These are phyloP conservation scores for Calidris pugnax DNA, from an alignment of 2,113 vertebrate genomes.

Conservation along the genomic window DNA sequence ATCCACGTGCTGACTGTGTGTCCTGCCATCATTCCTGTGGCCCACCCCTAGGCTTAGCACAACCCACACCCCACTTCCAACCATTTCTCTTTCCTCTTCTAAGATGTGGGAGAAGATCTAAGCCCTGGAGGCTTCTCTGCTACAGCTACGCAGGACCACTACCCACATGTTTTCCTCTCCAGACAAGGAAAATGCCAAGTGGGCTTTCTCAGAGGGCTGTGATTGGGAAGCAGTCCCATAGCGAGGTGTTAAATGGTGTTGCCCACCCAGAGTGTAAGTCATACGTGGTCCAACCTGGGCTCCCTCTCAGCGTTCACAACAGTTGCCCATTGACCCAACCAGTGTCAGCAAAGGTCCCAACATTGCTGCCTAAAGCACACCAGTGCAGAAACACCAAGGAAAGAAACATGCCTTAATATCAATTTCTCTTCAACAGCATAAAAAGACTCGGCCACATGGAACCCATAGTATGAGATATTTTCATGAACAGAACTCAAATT, in stretches of 20 bases:
- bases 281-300: accelerated
- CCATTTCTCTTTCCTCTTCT: background rate
- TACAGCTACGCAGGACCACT: background rate
- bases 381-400: background rate
- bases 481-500: background rate
- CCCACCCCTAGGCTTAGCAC: background rate
- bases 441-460: background rate
- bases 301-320: background rate
- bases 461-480: background rate
- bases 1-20: background rate
- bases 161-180: background rate
- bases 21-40: background rate
- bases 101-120: background rate
- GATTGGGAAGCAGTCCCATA: background rate
- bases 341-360: background rate
- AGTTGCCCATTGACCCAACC: background rate
- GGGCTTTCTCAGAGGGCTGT: background rate
- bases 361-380: background rate
- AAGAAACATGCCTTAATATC: background rate
- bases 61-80: background rate
- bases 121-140: background rate
- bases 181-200: background rate
- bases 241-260: background rate
- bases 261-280: background rate
- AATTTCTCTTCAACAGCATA: background rate